Conservation (phyloP, 2,113 vertebrate genomes). For the Corvus cornix region DNA sequence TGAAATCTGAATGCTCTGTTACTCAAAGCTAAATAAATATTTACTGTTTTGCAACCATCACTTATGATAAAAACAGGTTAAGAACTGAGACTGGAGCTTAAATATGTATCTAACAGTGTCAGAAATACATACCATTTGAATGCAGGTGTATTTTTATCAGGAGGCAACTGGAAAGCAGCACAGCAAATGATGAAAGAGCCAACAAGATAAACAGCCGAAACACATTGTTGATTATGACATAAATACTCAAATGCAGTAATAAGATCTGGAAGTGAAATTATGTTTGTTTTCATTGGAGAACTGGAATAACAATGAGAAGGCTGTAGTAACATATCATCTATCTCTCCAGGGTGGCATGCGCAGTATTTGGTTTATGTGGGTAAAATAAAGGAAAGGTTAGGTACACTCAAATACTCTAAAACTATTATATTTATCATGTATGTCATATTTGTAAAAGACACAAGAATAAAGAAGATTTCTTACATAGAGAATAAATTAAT, state of each 20-base stretch:
- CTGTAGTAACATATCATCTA: not conserved
- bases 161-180: not conserved
- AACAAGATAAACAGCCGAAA: slow-evolving; percentile 32
- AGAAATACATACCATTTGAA: slow-evolving; percentile 28
- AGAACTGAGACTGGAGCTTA: not conserved
- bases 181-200: not conserved
- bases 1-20: slow-evolving; percentile 47
- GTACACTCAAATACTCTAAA: not conserved
- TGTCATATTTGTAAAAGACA: not conserved
- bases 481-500: not conserved
- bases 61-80: slow-evolving; percentile 16
- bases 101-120: not conserved
- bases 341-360: not conserved
- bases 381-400: not conserved
- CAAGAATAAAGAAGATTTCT: not conserved
- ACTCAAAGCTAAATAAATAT: slow-evolving; percentile 50
- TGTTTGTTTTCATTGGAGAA: slow-evolving; percentile 14
- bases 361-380: not conserved
- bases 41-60: not conserved
- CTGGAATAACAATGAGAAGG: not conserved
- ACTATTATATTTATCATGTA: not conserved
- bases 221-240: slow-evolving; percentile 25
- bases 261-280: slow-evolving; percentile 29
- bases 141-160: not conserved
- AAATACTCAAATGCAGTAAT: slow-evolving; percentile 22